A percentile compares a stretch with the other conserved stretches of the same genome.
Conservation (phyloP, 2,797 vertebrate genomes). For the Macropodus opercularis region DNA sequence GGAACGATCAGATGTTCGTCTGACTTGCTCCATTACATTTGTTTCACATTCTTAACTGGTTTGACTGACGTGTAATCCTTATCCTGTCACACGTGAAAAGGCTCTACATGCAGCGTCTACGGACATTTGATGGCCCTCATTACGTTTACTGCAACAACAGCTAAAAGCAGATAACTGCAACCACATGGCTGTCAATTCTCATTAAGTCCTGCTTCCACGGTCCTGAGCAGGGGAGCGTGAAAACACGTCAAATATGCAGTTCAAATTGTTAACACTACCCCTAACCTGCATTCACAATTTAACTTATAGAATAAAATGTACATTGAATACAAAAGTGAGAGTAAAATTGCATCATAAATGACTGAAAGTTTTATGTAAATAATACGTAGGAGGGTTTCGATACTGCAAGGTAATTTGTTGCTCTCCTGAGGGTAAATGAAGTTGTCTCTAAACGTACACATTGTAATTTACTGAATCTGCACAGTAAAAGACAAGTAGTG, state of each 20-base stretch:
- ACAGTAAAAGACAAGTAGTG: no score
- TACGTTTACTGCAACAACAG: slow-evolving; percentile 50
- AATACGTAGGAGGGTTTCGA: no score
- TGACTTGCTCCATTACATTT: slow-evolving; percentile 23
- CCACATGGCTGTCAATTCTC: slow-evolving; percentile 42
- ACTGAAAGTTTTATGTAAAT: no score
- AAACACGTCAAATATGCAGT: background rate
- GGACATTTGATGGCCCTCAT: slow-evolving; percentile 32
- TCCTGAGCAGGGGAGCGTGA: background rate
- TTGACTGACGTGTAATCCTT: slow-evolving; percentile 49
- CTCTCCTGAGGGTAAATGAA: no score
- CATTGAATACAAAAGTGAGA: no score
- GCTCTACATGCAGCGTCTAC: slow-evolving; percentile 28
- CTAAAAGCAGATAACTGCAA: slow-evolving; percentile 49
- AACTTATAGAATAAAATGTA: no score
- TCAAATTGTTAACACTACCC: no score
- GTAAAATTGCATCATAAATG: no score
- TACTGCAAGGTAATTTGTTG: no score
- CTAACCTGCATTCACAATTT: no score
- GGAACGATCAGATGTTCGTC: slow-evolving; percentile 15
- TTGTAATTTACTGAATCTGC: no score
- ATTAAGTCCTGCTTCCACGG: background rate
- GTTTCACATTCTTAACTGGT: slow-evolving; percentile 5
- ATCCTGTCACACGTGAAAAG: slow-evolving; percentile 22
- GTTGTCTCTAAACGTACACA: no score